A percentile compares a stretch with the other conserved stretches of the same genome.
Evolutionary conservation across 2,888 invertebrate genomes (phyloP).

Genomic region (Aspidapion aeneum): DNA sequence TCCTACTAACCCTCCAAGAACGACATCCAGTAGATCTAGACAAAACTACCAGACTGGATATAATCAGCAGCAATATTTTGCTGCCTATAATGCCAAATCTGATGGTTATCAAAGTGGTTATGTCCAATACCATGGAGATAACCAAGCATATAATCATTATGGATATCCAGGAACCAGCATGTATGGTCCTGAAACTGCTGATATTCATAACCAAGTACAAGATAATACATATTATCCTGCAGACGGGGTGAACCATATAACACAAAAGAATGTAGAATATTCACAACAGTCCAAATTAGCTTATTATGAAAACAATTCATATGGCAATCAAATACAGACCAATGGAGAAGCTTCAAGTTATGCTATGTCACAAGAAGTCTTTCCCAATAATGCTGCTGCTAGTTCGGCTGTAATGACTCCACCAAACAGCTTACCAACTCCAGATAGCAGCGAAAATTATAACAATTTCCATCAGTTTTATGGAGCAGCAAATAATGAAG

Average conservation of each 20-base stretch:
- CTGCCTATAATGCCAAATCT: slow-evolving; percentile 49
- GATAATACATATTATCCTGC: slow-evolving; percentile 42
- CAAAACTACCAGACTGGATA: slow-evolving; percentile 49
- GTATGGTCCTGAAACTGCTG: slow-evolving; percentile 41
- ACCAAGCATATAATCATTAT: slow-evolving; percentile 44
- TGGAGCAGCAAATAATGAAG: slow-evolving; percentile 29
- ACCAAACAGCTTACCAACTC: slow-evolving; percentile 53
- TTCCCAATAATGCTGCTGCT: slow-evolving; percentile 47
- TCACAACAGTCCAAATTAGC: slow-evolving; percentile 38
- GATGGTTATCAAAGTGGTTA: slow-evolving; percentile 41
- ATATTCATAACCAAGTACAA: slow-evolving; percentile 34
- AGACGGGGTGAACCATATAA: slow-evolving; percentile 41
- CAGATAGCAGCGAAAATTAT: slow-evolving; percentile 62
- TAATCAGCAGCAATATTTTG: slow-evolving; percentile 51
- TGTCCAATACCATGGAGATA: slow-evolving; percentile 40
- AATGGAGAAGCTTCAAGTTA: slow-evolving; percentile 50
- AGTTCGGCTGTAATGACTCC: slow-evolving; percentile 57
- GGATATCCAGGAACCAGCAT: slow-evolving; percentile 37
- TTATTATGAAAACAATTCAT: slow-evolving; percentile 56
- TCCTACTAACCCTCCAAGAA: slow-evolving; percentile 23
- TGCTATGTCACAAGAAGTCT: slow-evolving; percentile 49
- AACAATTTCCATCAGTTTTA: slow-evolving; percentile 71
- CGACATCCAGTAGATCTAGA: slow-evolving; percentile 32
- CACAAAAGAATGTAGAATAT: slow-evolving; percentile 14
- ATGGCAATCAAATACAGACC: slow-evolving; percentile 43